These are phyloP conservation scores for Agonopterix heracliana DNA, from an alignment of 2,888 invertebrate species.

Conservation along the genomic window DNA sequence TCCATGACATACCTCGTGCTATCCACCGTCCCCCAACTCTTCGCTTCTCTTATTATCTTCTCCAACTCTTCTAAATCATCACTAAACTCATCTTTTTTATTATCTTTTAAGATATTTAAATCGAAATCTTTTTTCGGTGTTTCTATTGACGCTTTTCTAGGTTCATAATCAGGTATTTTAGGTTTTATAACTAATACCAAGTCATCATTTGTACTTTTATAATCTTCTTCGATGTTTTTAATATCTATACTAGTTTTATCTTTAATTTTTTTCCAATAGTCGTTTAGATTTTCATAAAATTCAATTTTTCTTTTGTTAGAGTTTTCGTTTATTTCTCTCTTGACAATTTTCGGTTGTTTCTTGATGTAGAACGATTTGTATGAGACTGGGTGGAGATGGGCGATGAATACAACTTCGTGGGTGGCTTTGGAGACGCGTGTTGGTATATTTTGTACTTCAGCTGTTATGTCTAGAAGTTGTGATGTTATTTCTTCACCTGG, in stretches of 20 bases:
- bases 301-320: constrained; percentile 5
- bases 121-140: constrained; percentile 17
- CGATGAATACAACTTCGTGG: constrained; percentile 84
- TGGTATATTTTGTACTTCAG: constrained; percentile 67
- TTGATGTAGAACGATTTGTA: constrained; percentile 78
- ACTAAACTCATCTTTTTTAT: constrained; percentile 5
- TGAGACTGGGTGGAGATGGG: constrained; percentile 79
- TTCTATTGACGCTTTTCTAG: not conserved
- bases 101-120: constrained; percentile 24
- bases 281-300: constrained; percentile 26
- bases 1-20: constrained; percentile 11
- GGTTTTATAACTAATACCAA: not conserved
- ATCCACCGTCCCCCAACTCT: not conserved
- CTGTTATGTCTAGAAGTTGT: constrained; percentile 80
- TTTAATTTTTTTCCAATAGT: constrained; percentile 28
- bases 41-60: constrained; percentile 22
- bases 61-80: constrained; percentile 23
- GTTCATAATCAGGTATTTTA: not conserved
- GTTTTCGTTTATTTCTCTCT: constrained; percentile 9
- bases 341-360: constrained; percentile 17
- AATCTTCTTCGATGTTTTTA: constrained; percentile 21
- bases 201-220: not conserved
- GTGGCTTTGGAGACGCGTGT: constrained; percentile 79
- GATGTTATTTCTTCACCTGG: constrained; percentile 73
- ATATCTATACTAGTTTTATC: constrained; percentile 25